A percentile compares a stretch with the other conserved stretches of the same genome.
Evolutionary conservation across 2,888 invertebrate species (phyloP).

Genomic region (Psylliodes chrysocephalus): DNA sequence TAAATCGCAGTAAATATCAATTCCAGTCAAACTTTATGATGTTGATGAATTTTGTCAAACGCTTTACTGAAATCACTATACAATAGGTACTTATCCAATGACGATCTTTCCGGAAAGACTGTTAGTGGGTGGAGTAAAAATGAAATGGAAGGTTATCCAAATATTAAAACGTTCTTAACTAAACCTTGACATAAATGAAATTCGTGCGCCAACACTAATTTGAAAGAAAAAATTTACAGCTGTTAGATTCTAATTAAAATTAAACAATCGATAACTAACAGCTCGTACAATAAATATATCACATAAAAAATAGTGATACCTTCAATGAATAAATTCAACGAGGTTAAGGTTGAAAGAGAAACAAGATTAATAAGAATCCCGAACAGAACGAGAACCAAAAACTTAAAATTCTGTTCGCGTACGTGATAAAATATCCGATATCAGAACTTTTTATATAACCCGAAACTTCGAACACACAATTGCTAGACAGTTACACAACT

Average conservation of each 20-base stretch:
- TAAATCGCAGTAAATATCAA: too few relatives aligned
- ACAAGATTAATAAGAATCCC: neutral
- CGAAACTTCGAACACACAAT: neutral
- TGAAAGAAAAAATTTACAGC: neutral
- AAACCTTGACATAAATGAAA: neutral
- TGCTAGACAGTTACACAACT: constrained; percentile 21
- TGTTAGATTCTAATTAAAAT: neutral
- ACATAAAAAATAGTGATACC: neutral
- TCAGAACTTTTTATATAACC: constrained; percentile 20
- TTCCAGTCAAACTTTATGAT: too few relatives aligned
- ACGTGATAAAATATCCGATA: neutral
- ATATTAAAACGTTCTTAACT: neutral
- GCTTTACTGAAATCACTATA: too few relatives aligned
- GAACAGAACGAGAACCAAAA: neutral
- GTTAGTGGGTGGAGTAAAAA: too few relatives aligned
- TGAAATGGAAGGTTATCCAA: neutral
- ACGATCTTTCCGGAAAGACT: too few relatives aligned
- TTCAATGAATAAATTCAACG: constrained; percentile 1
- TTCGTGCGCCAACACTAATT: neutral
- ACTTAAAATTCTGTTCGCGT: neutral
- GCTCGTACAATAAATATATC: too few relatives aligned
- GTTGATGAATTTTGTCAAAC: too few relatives aligned
- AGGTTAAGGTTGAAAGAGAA: constrained; percentile 5
- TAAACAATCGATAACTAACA: neutral
- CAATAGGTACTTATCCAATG: too few relatives aligned